Evolutionary conservation across 2,888 invertebrate genomes (phyloP).

Genomic region (Dorcus parallelipipedus): DNA sequence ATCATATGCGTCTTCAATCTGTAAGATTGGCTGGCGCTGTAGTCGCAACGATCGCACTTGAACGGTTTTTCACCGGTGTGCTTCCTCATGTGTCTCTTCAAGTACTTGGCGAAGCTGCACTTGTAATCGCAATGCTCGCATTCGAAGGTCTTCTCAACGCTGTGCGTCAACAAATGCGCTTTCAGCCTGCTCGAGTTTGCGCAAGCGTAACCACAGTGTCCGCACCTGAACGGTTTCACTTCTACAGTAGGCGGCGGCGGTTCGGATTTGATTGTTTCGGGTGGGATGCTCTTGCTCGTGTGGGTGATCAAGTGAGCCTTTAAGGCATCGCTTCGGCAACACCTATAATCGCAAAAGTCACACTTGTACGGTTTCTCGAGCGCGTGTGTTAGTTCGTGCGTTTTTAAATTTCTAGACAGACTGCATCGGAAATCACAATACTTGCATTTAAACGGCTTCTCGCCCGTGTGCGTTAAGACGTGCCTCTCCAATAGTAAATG

Average conservation of each 20-base stretch:
- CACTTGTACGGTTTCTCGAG: slow-evolving; percentile 21
- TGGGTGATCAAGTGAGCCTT: slow-evolving; percentile 51
- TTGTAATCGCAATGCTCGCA: slow-evolving; percentile 68
- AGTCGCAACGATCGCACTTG: too few species aligned
- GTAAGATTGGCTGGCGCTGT: too few species aligned
- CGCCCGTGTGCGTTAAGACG: background rate
- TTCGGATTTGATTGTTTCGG: background rate
- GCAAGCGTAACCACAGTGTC: slow-evolving; percentile 59
- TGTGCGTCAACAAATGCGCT: slow-evolving; percentile 69
- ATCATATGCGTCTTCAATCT: too few species aligned
- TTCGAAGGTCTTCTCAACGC: slow-evolving; percentile 58
- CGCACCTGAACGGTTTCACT: slow-evolving; percentile 59
- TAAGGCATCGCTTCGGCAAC: slow-evolving; percentile 42
- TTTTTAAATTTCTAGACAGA: background rate
- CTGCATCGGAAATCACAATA: background rate
- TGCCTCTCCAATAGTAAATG: background rate
- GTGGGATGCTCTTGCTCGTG: background rate
- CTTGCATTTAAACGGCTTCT: background rate
- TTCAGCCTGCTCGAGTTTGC: slow-evolving; percentile 44
- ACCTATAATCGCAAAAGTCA: background rate
- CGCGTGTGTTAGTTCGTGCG: slow-evolving; percentile 9
- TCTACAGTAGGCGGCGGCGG: slow-evolving; percentile 55
- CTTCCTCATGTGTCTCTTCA: slow-evolving; percentile 39
- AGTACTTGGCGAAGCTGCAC: slow-evolving; percentile 8
- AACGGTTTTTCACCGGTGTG: slow-evolving; percentile 61